Evolutionary conservation across 2,888 invertebrate genomes (phyloP).

Genomic region (Lasioglossum pauxillum): DNA sequence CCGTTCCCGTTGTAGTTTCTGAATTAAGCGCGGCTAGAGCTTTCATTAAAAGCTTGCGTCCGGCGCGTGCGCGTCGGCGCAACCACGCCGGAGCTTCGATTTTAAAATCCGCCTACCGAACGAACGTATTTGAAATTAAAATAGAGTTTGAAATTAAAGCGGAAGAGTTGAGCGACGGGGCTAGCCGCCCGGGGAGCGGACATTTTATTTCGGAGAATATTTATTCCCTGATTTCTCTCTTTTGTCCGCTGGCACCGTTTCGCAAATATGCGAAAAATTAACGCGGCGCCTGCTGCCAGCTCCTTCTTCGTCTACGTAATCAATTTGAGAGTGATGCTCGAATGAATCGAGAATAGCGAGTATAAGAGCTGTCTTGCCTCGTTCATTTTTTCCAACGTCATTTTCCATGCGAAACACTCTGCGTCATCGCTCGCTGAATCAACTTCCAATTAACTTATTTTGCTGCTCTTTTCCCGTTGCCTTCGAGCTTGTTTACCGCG

Average conservation of each 20-base stretch:
- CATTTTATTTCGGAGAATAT: constrained; percentile 45
- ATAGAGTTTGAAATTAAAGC: constrained; percentile 52
- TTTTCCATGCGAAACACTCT: background rate
- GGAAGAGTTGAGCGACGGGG: background rate
- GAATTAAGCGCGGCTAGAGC: constrained; percentile 49
- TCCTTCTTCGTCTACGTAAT: background rate
- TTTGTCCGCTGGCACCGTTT: constrained; percentile 17
- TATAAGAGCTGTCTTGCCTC: background rate
- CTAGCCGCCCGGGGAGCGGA: constrained; percentile 10
- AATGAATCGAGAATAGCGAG: background rate
- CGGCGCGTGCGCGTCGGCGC: background rate
- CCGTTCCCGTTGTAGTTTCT: constrained; percentile 51
- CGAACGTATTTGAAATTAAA: constrained; percentile 58
- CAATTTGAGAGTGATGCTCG: background rate
- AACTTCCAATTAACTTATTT: constrained; percentile 15
- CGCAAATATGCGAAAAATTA: constrained; percentile 1
- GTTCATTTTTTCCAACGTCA: background rate
- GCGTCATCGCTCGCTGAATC: constrained; percentile 5
- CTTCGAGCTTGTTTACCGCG: background rate
- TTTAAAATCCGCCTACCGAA: constrained; percentile 33
- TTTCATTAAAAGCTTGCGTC: constrained; percentile 58
- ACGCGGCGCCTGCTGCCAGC: background rate
- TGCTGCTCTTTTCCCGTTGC: constrained; percentile 17
- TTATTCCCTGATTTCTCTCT: constrained; percentile 16
- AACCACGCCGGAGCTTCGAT: constrained; percentile 18